A percentile compares a stretch with the other conserved stretches of the same genome.
phyloP scores from a whole-genome alignment of 2,888 invertebrate species.

The Heliothis peltigera region DNA sequence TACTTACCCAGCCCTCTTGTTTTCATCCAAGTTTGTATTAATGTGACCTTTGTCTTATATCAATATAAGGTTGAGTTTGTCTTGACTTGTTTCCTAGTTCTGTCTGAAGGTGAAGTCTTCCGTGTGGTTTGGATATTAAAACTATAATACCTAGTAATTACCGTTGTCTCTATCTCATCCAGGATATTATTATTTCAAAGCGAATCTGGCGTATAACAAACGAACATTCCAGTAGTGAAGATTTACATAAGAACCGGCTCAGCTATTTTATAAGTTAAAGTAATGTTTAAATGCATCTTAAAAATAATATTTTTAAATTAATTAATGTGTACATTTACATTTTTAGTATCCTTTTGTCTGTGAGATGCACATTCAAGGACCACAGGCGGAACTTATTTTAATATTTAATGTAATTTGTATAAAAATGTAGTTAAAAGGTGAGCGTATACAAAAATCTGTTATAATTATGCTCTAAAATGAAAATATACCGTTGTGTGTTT shows the following conservation, averaged over 20 bases:
- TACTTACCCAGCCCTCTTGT: conserved; percentile 19
- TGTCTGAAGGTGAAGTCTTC: conserved; percentile 43
- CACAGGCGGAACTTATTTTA: not conserved
- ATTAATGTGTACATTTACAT: not conserved
- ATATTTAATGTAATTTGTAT: not conserved
- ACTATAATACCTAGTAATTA: conserved; percentile 33
- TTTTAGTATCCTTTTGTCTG: not conserved
- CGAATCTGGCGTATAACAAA: not conserved
- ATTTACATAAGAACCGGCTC: not conserved
- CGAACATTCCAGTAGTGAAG: not conserved
- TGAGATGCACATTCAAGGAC: not conserved
- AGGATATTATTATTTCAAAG: conserved; percentile 11
- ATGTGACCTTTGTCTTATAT: conserved; percentile 36
- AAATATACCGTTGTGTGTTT: not conserved
- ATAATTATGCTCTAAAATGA: too few relatives aligned
- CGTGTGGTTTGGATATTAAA: conserved; percentile 26
- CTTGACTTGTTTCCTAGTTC: conserved; percentile 47
- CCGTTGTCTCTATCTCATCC: conserved; percentile 20
- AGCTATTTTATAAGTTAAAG: not conserved
- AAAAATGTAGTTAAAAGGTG: not conserved
- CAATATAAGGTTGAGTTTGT: conserved; percentile 43
- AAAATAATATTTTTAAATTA: not conserved
- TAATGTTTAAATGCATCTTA: too few relatives aligned
- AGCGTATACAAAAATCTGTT: too few relatives aligned
- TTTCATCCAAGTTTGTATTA: conserved; percentile 39